Evolutionary conservation across 2,797 vertebrate species (phyloP), one percentile per base, ranked within the genome.

Genomic region (Poecilia velifera): DNA sequence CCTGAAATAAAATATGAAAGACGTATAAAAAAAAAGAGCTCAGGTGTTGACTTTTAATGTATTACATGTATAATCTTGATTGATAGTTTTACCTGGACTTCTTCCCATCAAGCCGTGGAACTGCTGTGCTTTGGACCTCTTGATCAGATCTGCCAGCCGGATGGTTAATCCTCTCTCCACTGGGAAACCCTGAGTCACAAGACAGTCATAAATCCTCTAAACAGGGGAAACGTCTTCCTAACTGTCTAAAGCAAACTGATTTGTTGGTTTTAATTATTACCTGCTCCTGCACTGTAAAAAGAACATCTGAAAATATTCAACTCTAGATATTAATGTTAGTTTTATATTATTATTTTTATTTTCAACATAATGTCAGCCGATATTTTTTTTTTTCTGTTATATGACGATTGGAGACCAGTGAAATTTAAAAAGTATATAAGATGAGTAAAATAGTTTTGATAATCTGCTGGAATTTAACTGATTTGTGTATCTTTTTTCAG

Each of bases 51-150:
- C 10, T 3, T 39, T 70, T 6, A n/a, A 70, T 43, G 66, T 45
- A 13, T 70, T 82, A 28, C 31, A 16, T 74, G 25, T 20, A 4
- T 77, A 9, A 59, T 25, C 43, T 74, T 79, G 14, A 70, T 28
- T 51, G 64, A 28, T 28, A 4, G 31, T 4, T 78, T 88, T 89
- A 96, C 94, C 94, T 10, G 88, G 86, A 77, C 90, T 95, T 86
- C 96, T 94, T 72, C 96, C 96, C 96, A 97, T 97, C 82, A 97
- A 81, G 43, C 95, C 96, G 0, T 96, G 96, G 88, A 97, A 97
- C 88, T 96, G 95, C 78, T 95, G 94, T 0, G 90, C 73, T 91
- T 94, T 95, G 77, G 95, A 95, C 25, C 92, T 93, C 84, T 96
- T 97, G 78, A 94, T 87, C 59, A 96, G 88, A 73, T 95, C 94